These are phyloP conservation scores for Poeciliopsis paucimaculata DNA, from an alignment of 2,797 vertebrate genomes.

Conservation along the genomic window DNA sequence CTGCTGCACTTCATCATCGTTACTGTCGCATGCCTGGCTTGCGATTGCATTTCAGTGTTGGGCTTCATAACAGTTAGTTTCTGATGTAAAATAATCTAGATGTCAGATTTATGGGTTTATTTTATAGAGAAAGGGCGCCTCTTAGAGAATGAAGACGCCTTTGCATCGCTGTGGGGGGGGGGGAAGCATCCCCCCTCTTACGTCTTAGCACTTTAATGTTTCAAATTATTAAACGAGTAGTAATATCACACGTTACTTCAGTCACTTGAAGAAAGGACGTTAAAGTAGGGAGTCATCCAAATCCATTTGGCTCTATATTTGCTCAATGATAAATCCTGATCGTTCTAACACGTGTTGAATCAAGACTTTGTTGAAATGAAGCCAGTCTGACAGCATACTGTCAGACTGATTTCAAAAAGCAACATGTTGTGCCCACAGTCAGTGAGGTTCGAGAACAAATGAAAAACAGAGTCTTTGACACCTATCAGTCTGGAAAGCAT, in stretches of 20 bases:
- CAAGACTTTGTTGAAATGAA: not conserved
- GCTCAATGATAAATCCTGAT: not conserved
- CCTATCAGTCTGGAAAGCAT: not conserved
- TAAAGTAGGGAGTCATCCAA: not conserved
- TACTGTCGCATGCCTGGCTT: not conserved
- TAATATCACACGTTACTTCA: not conserved
- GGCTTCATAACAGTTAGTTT: not conserved
- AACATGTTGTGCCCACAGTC: not conserved
- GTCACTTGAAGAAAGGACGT: not conserved
- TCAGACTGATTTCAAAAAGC: not conserved
- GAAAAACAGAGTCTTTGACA: not conserved
- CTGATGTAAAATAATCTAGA: not conserved
- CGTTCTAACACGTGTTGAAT: not conserved
- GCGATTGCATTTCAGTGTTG: not conserved
- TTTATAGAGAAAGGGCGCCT: slow-evolving; percentile 66
- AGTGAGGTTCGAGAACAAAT: not conserved
- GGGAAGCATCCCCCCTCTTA: not conserved
- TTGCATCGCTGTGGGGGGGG: slow-evolving; percentile 17
- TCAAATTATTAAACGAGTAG: not conserved
- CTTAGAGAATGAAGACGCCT: slow-evolving; percentile 44
- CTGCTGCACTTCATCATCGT: not conserved
- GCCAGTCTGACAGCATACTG: not conserved
- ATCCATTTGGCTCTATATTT: not conserved
- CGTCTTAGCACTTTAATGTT: not conserved
- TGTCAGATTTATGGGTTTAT: slow-evolving; percentile 1